Evolutionary conservation across 2,888 invertebrate genomes (phyloP).

Genomic region (Tridacna crocea): DNA sequence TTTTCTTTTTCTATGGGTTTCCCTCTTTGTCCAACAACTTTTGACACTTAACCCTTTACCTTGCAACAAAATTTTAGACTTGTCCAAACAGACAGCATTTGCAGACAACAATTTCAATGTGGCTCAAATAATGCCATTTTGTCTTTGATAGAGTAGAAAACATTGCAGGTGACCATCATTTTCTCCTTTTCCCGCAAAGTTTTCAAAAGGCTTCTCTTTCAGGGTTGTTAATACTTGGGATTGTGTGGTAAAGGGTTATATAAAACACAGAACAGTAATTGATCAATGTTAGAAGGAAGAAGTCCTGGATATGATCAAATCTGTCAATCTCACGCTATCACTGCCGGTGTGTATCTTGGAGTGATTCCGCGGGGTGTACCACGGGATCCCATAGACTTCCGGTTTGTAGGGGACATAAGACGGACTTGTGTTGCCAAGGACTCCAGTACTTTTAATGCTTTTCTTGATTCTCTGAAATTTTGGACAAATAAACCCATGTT

Average conservation of each 20-base stretch:
- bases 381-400: slow-evolving; percentile 61
- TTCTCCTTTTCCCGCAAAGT: too few species aligned
- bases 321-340: slow-evolving; percentile 56
- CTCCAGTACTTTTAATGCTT: slow-evolving; percentile 73
- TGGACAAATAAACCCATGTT: background rate
- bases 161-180: too few species aligned
- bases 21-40: too few species aligned
- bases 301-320: background rate
- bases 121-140: too few species aligned
- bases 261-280: background rate
- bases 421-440: slow-evolving; percentile 56
- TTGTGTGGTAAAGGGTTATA: background rate
- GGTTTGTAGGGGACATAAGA: slow-evolving; percentile 56
- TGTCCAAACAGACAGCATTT: too few species aligned
- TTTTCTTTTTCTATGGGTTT: too few species aligned
- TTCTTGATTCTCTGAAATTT: slow-evolving; percentile 76
- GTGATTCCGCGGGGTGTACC: slow-evolving; percentile 45
- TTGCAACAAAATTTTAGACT: too few species aligned
- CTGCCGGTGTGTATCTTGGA: slow-evolving; percentile 54
- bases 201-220: too few species aligned
- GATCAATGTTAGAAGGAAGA: background rate
- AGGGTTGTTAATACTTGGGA: too few species aligned
- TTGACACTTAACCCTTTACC: too few species aligned
- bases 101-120: too few species aligned
- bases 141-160: too few species aligned